Evolutionary conservation across 2,113 vertebrate genomes (phyloP).

Genomic region (Urocynchramus pylzowi): DNA sequence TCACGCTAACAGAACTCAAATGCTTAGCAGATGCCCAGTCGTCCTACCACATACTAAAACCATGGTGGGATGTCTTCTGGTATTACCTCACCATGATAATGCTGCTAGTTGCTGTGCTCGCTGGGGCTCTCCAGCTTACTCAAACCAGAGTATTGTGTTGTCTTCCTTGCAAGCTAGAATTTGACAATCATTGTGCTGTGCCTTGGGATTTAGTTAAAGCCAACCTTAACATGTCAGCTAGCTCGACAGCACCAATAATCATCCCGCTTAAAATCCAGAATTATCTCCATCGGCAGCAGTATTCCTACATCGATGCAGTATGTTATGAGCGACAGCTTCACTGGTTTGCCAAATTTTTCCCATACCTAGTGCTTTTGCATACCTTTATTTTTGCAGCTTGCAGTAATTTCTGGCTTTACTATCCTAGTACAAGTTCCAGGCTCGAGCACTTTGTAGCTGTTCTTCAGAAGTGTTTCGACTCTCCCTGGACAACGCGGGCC

Average conservation of each 20-base stretch:
- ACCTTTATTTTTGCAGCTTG: slow-evolving; percentile 81
- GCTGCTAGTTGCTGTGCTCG: slow-evolving; percentile 80
- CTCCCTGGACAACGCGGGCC: slow-evolving; percentile 83
- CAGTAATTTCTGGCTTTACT: slow-evolving; percentile 86
- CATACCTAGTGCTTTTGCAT: slow-evolving; percentile 83
- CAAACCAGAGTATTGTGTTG: slow-evolving; percentile 80
- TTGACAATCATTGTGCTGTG: slow-evolving; percentile 73
- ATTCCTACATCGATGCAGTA: slow-evolving; percentile 79
- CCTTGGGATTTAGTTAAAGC: slow-evolving; percentile 72
- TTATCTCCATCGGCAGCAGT: slow-evolving; percentile 81
- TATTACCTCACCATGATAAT: slow-evolving; percentile 85
- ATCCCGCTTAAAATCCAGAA: slow-evolving; percentile 73
- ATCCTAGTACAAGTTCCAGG: slow-evolving; percentile 82
- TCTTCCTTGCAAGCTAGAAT: slow-evolving; percentile 81
- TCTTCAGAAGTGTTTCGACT: slow-evolving; percentile 84
- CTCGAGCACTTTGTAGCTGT: slow-evolving; percentile 84
- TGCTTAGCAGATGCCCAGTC: slow-evolving; percentile 78
- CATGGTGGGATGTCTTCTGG: slow-evolving; percentile 85
- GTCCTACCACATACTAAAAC: slow-evolving; percentile 78
- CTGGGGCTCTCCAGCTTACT: slow-evolving; percentile 80
- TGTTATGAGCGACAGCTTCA: slow-evolving; percentile 82
- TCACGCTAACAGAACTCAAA: slow-evolving; percentile 80
- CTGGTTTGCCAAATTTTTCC: slow-evolving; percentile 86
- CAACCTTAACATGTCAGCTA: slow-evolving; percentile 58
- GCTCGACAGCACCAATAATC: not conserved